These are phyloP conservation scores for Anoplopoma fimbria DNA, from an alignment of 2,113 vertebrate species.

Conservation along the genomic window DNA sequence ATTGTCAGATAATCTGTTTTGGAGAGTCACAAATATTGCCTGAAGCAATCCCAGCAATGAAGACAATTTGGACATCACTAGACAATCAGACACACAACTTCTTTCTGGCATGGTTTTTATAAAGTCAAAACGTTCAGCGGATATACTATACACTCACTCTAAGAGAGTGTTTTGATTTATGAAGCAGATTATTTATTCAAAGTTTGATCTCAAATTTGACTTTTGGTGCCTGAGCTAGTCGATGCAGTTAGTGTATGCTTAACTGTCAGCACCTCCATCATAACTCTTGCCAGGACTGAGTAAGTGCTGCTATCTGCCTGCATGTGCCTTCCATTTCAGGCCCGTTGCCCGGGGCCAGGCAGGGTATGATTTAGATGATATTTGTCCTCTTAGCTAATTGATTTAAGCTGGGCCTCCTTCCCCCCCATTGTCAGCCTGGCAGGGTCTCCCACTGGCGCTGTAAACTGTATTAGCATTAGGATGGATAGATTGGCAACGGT, in stretches of 20 bases:
- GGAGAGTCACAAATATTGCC: not conserved
- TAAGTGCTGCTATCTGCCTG: conserved; percentile 52
- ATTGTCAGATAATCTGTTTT: not conserved
- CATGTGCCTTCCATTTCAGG: conserved; percentile 34
- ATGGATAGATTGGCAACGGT: conserved; percentile 64
- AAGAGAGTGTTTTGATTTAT: conserved; percentile 20
- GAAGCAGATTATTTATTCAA: not conserved
- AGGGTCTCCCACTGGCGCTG: conserved; percentile 65
- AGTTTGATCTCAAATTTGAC: not conserved
- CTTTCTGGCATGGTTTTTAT: not conserved
- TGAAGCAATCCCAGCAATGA: not conserved
- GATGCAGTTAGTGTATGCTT: conserved; percentile 24
- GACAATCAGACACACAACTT: not conserved
- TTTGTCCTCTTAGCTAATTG: conserved; percentile 85
- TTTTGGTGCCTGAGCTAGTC: conserved; percentile 3
- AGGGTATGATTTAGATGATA: conserved; percentile 78
- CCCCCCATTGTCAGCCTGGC: conserved; percentile 76
- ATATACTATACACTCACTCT: not conserved
- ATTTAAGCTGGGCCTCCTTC: conserved; percentile 74
- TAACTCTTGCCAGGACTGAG: conserved; percentile 53
- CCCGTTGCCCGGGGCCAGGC: conserved; percentile 32
- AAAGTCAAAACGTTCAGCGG: not conserved
- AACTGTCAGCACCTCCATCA: conserved; percentile 33
- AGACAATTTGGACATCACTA: not conserved
- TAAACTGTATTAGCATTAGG: conserved; percentile 78